A percentile compares a stretch with the other conserved stretches of the same genome.
Conservation (phyloP, 2,888 invertebrate genomes). For the Geotrupes spiniger region DNA sequence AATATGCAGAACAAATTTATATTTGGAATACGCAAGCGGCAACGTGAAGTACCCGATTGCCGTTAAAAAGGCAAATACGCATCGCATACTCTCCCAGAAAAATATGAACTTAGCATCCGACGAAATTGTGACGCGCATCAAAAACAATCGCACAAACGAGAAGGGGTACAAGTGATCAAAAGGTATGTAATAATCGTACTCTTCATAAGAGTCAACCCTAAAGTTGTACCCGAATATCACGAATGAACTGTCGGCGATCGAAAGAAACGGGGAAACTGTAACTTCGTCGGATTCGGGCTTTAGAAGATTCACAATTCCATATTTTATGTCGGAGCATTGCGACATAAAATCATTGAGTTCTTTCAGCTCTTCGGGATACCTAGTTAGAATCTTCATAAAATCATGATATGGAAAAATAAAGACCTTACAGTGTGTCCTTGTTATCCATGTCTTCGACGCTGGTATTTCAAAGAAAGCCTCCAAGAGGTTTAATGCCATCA, state of each 20-base stretch:
- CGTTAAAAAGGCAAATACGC: constrained; percentile 20
- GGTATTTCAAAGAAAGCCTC: background rate
- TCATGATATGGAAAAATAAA: background rate
- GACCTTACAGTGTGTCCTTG: constrained; percentile 8
- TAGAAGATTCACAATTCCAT: background rate
- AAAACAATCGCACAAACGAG: constrained; percentile 21
- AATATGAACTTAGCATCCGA: constrained; percentile 25
- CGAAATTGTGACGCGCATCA: constrained; percentile 25
- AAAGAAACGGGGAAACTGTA: background rate
- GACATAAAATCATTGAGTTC: constrained; percentile 8
- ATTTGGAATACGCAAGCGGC: constrained; percentile 1
- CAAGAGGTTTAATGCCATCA: background rate
- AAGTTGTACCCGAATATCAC: constrained; percentile 15
- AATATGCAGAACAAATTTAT: constrained; percentile 30
- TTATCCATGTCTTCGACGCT: background rate
- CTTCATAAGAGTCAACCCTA: constrained; percentile 16
- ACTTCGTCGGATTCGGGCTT: constrained; percentile 1
- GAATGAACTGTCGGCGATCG: background rate
- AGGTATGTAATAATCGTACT: constrained; percentile 29
- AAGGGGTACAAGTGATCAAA: constrained; percentile 25
- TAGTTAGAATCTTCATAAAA: constrained; percentile 9
- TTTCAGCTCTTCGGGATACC: constrained; percentile 5
- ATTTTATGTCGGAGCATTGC: constrained; percentile 10
- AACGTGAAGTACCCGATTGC: constrained; percentile 13
- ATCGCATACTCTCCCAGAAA: constrained; percentile 24